phyloP scores from a whole-genome alignment of 2,888 invertebrate genomes.

The Nephrotoma flavescens region DNA sequence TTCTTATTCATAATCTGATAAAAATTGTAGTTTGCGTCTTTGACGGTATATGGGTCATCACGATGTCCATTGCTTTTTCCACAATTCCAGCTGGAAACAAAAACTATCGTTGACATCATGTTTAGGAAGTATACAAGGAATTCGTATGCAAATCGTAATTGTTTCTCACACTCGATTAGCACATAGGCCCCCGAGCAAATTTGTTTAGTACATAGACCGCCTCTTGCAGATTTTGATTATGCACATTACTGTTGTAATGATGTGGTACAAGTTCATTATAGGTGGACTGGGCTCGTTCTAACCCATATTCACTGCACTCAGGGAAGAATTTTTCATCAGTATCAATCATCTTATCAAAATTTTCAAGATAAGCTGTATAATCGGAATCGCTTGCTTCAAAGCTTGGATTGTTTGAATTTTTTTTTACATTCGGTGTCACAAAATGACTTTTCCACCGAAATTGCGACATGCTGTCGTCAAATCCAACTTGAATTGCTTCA shows the following conservation, averaged over 20 bases:
- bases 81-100: conserved; percentile 84
- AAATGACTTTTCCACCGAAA: conserved; percentile 29
- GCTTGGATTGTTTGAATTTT: conserved; percentile 21
- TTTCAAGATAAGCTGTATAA: conserved; percentile 26
- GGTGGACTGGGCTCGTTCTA: conserved; percentile 73
- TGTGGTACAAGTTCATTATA: conserved; percentile 76
- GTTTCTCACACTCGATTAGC: conserved; percentile 54
- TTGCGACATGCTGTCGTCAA: conserved; percentile 73
- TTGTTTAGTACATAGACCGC: conserved; percentile 67
- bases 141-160: conserved; percentile 64
- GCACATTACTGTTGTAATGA: conserved; percentile 72
- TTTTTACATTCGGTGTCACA: conserved; percentile 43
- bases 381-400: conserved; percentile 23
- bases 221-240: conserved; percentile 50
- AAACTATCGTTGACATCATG: conserved; percentile 48
- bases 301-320: conserved; percentile 69
- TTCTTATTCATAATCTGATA: too few species aligned
- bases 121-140: conserved; percentile 65
- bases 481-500: conserved; percentile 67
- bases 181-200: conserved; percentile 76
- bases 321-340: conserved; percentile 50
- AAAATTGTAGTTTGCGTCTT: too few species aligned
- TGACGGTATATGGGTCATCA: too few species aligned
- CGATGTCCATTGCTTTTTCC: conserved; percentile 74
- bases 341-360: conserved; percentile 26